A percentile compares a stretch with the other conserved stretches of the same genome.
Conservation (phyloP, 1,140 invertebrate species). For the Platyscapa corneri region DNA sequence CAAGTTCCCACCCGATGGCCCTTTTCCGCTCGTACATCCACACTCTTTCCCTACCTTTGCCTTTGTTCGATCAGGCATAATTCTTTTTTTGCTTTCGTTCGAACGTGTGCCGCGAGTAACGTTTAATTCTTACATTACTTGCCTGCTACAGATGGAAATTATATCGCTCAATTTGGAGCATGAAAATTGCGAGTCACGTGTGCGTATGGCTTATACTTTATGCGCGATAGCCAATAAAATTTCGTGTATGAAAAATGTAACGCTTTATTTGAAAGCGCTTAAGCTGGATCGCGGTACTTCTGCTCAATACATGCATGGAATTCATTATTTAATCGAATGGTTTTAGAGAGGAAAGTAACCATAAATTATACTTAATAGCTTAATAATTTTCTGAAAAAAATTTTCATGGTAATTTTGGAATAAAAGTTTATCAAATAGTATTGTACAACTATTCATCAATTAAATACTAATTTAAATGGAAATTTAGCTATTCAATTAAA, state of each 20-base stretch:
- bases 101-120: background rate
- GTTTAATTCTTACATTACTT: constrained; percentile 32
- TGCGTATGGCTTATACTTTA: background rate
- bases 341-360: background rate
- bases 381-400: background rate
- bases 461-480: background rate
- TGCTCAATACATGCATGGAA: background rate
- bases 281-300: background rate
- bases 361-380: background rate
- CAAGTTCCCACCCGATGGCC: constrained; percentile 1
- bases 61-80: background rate
- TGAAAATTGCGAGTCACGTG: constrained; percentile 10
- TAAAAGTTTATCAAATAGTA: background rate
- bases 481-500: background rate
- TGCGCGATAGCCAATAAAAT: background rate
- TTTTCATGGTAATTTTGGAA: background rate
- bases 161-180: constrained; percentile 24
- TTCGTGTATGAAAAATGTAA: constrained; percentile 8
- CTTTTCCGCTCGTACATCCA: background rate
- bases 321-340: background rate
- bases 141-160: background rate
- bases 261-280: constrained; percentile 13
- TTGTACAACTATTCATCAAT: background rate
- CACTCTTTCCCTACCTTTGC: background rate
- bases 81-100: background rate